Evolutionary conservation across 2,113 vertebrate genomes (phyloP).

Genomic region (Ictalurus furcatus): DNA sequence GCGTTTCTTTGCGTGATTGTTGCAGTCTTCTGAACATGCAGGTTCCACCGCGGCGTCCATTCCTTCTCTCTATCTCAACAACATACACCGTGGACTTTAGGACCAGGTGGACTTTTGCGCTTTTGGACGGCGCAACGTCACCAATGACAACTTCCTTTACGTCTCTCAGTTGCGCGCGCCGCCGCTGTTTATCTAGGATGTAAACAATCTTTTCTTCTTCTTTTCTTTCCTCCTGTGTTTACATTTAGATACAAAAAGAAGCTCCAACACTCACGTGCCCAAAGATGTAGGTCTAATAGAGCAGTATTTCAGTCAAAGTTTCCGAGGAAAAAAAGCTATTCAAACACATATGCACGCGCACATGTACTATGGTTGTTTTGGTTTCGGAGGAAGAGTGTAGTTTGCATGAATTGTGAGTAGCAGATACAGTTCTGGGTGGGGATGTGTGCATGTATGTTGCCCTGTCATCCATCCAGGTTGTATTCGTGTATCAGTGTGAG

Average conservation of each 20-base stretch:
- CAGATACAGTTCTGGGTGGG: too few relatives aligned
- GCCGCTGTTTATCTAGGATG: background rate
- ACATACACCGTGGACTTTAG: too few relatives aligned
- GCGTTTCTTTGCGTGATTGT: background rate
- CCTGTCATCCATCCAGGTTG: too few relatives aligned
- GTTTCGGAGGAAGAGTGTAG: too few relatives aligned
- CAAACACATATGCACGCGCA: too few relatives aligned
- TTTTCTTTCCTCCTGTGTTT: background rate
- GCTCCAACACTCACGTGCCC: background rate
- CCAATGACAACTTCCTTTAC: background rate
- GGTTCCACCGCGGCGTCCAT: background rate
- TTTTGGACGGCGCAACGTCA: background rate
- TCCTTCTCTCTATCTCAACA: background rate
- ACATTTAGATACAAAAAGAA: background rate
- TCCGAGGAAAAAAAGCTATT: background rate
- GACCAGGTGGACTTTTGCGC: too few relatives aligned
- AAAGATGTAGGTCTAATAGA: background rate
- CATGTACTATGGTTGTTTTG: too few relatives aligned
- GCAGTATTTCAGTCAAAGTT: background rate
- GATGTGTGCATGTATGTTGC: too few relatives aligned
- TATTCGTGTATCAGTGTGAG: too few relatives aligned
- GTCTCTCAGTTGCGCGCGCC: background rate
- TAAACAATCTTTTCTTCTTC: background rate
- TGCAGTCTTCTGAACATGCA: too few relatives aligned
- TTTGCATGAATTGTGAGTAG: too few relatives aligned